phyloP scores from a whole-genome alignment of 2,113 vertebrate genomes.

The Centropristis striata region DNA sequence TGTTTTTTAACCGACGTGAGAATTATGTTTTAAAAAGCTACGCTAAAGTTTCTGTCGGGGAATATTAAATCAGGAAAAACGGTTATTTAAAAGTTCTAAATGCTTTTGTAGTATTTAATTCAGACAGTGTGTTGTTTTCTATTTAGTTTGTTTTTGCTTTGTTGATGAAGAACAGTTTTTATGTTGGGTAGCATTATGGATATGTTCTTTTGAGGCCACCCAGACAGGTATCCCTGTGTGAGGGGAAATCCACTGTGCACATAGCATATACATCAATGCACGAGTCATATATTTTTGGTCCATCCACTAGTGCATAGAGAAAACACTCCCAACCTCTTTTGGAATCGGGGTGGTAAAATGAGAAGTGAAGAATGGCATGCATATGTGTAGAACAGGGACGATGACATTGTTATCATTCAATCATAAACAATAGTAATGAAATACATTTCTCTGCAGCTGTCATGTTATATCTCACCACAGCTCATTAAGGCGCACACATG shows the following conservation, averaged over 20 bases:
- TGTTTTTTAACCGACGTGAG: background rate
- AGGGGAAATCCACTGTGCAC: no score
- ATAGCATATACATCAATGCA: background rate
- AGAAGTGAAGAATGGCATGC: no score
- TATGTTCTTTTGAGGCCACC: background rate
- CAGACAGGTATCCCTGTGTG: background rate
- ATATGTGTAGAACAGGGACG: no score
- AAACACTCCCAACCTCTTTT: background rate
- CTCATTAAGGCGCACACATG: no score
- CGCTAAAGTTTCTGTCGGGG: background rate
- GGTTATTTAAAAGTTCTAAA: background rate
- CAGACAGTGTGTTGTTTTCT: background rate
- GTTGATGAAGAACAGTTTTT: background rate
- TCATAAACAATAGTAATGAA: no score
- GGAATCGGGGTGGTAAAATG: no score
- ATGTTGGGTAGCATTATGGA: background rate
- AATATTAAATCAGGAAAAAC: background rate
- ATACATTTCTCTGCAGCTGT: no score
- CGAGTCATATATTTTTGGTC: background rate
- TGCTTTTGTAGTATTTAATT: background rate
- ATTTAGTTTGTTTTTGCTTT: background rate
- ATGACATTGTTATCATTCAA: no score
- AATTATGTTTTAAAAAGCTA: slow-evolving; percentile 1
- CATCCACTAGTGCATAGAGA: slow-evolving; percentile 1
- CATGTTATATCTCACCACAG: no score